Percentiles rank a stretch among this genome's conserved stretches.
Evolutionary conservation across 37 sponge, comb jelly and placozoan species (phyloP).

Genomic region (Beroe ovata): DNA sequence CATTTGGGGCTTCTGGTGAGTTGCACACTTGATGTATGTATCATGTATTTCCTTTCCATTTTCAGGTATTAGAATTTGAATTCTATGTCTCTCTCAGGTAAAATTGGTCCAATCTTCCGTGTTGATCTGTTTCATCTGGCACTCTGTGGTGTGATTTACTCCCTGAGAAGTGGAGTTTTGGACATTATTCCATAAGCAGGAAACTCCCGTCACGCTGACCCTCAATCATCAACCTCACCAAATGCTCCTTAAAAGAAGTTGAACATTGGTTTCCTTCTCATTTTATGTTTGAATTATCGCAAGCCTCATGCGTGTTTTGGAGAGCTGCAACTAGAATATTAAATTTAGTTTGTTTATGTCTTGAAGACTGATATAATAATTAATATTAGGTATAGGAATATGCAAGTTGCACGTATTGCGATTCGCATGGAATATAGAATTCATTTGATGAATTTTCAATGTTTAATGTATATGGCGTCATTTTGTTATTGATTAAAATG

Average conservation of each 20-base stretch:
- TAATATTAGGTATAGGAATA: too few species aligned
- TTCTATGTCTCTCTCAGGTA: too few species aligned
- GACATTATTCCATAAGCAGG: not conserved
- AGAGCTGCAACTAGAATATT: too few species aligned
- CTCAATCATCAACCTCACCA: not conserved
- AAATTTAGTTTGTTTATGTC: too few species aligned
- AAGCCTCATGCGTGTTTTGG: too few species aligned
- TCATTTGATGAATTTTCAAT: too few species aligned
- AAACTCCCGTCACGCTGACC: too few species aligned
- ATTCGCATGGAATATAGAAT: too few species aligned
- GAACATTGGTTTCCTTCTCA: too few species aligned
- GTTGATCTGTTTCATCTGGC: conserved; percentile 52
- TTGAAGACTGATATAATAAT: too few species aligned
- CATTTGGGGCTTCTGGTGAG: conserved; percentile 36
- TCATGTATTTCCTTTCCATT: not conserved
- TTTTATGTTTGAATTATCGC: too few species aligned
- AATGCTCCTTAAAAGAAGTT: not conserved
- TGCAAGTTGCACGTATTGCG: too few species aligned
- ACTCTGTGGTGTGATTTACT: conserved; percentile 34
- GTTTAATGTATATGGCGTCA: not conserved
- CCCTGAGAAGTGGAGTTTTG: conserved; percentile 12
- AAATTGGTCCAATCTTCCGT: conserved; percentile 37
- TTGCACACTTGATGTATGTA: not conserved
- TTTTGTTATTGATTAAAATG: not conserved
- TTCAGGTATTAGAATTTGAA: not conserved